phyloP scores from a whole-genome alignment of 2,888 invertebrate genomes.

The Epinotia ramella region DNA sequence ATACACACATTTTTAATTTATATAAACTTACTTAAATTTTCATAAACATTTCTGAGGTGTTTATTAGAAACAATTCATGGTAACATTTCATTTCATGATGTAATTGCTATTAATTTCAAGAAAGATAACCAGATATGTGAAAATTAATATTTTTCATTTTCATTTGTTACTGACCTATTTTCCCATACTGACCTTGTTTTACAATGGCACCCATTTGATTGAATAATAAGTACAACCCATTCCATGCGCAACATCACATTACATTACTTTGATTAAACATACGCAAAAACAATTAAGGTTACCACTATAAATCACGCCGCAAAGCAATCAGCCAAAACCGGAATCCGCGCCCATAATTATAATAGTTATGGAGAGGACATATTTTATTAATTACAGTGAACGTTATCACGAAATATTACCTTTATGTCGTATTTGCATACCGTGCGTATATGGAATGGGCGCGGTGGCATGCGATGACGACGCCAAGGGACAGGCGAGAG shows the following conservation, averaged over 20 bases:
- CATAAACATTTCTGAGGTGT: too few relatives aligned
- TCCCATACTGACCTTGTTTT: not conserved
- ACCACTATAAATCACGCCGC: constrained; percentile 66
- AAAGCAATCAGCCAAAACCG: constrained; percentile 64
- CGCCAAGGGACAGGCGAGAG: constrained; percentile 48
- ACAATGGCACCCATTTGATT: not conserved
- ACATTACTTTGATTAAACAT: constrained; percentile 47
- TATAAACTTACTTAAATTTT: too few relatives aligned
- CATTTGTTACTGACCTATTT: too few relatives aligned
- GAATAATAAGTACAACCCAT: constrained; percentile 22
- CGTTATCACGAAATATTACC: constrained; percentile 83
- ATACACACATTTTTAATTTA: too few relatives aligned
- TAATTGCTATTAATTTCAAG: too few relatives aligned
- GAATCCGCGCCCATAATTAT: constrained; percentile 67
- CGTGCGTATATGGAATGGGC: constrained; percentile 76
- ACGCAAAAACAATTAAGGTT: constrained; percentile 44
- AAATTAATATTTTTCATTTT: too few relatives aligned
- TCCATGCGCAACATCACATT: constrained; percentile 51
- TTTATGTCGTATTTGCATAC: constrained; percentile 84
- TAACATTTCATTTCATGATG: too few relatives aligned
- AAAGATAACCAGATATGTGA: too few relatives aligned
- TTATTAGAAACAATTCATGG: too few relatives aligned
- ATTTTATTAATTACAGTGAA: constrained; percentile 82
- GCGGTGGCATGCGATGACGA: constrained; percentile 71
- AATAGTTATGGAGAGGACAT: constrained; percentile 72